Percentiles rank a stretch among this genome's conserved stretches.
These are phyloP conservation scores for Tympanuchus pallidicinctus DNA, from an alignment of 2,113 vertebrate genomes.

Conservation along the genomic window DNA sequence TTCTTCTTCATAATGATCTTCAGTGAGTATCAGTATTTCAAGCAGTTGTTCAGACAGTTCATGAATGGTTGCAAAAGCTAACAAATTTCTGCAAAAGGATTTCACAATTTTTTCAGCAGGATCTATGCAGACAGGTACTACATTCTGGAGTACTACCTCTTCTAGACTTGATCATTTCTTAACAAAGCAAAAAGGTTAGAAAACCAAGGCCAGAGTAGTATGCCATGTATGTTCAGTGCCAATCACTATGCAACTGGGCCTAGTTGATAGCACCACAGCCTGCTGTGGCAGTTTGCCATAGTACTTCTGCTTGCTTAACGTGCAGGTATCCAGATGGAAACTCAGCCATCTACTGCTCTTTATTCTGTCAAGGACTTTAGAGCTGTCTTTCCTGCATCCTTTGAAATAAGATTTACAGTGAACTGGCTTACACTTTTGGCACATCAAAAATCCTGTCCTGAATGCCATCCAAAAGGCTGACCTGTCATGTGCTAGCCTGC, in stretches of 20 bases:
- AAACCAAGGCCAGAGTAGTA: background rate
- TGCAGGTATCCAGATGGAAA: background rate
- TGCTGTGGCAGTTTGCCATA: background rate
- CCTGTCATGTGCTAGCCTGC: background rate
- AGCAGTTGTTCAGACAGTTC: background rate
- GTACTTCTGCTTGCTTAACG: background rate
- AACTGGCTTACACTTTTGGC: background rate
- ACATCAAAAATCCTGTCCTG: background rate
- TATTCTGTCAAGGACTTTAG: background rate
- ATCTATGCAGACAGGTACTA: background rate
- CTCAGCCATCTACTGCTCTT: accelerated
- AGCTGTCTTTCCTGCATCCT: background rate
- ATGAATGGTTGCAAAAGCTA: background rate
- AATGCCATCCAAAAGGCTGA: background rate
- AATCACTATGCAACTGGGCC: background rate
- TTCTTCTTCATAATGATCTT: background rate
- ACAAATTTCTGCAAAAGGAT: background rate
- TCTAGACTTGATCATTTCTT: background rate
- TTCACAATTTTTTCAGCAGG: background rate
- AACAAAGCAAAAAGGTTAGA: background rate
- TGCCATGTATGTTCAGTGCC: background rate
- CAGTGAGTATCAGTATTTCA: background rate
- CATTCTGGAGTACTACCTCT: background rate
- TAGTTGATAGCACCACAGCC: background rate
- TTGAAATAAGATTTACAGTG: background rate